A percentile compares a stretch with the other conserved stretches of the same genome.
These are phyloP conservation scores for Diploptera punctata DNA, from an alignment of 2,888 invertebrate species.

Conservation along the genomic window DNA sequence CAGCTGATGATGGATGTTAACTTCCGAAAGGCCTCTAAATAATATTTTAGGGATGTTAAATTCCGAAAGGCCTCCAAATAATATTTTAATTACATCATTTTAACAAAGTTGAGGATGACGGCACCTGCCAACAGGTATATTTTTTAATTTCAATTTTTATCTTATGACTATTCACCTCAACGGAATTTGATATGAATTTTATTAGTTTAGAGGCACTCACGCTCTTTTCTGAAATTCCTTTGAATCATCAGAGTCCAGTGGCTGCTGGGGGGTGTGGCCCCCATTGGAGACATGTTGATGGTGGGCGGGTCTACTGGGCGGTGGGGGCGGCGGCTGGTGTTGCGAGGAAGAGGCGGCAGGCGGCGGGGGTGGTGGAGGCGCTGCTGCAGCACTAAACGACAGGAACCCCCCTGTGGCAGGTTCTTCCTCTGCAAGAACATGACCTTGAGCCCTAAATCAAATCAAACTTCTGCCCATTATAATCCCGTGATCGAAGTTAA, in stretches of 20 bases:
- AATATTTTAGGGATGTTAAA: no score
- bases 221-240: constrained; percentile 49
- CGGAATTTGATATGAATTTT: no score
- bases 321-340: constrained; percentile 45
- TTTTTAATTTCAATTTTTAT: no score
- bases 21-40: no score
- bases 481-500: constrained; percentile 15
- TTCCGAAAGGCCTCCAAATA: no score
- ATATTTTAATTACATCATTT: no score
- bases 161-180: no score
- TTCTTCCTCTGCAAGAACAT: constrained; percentile 15
- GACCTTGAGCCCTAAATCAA: no score
- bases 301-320: constrained; percentile 50
- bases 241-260: constrained; percentile 4
- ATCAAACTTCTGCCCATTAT: constrained; percentile 55
- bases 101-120: no score
- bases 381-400: constrained; percentile 44
- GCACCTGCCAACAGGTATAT: no score
- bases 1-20: no score
- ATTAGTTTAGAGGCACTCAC: constrained; percentile 24
- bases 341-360: constrained; percentile 52
- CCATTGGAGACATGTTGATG: constrained; percentile 57
- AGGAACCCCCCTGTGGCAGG: constrained; percentile 11
- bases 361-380: constrained; percentile 50
- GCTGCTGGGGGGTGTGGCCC: background rate